Evolutionary conservation across 2,797 vertebrate genomes (phyloP).

Genomic region (Danionella dracula): DNA sequence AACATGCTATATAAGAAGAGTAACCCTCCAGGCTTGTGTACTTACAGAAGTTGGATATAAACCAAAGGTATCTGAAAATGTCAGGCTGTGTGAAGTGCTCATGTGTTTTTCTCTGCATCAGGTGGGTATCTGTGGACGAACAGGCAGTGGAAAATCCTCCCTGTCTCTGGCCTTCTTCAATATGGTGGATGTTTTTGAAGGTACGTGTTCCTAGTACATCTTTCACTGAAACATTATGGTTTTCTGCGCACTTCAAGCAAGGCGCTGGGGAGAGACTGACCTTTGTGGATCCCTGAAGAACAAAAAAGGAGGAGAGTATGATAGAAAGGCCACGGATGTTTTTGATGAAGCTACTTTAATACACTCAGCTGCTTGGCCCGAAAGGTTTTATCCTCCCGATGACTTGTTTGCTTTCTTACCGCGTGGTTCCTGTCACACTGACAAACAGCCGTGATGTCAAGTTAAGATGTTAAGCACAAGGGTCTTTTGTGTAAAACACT

Average conservation of each 20-base stretch:
- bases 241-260: background rate
- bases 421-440: slow-evolving; percentile 39
- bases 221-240: background rate
- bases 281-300: background rate
- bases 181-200: slow-evolving; percentile 98
- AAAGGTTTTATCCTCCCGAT: background rate
- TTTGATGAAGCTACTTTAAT: background rate
- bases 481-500: background rate
- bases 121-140: slow-evolving; percentile 97
- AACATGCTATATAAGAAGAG: background rate
- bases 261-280: background rate
- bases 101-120: slow-evolving; percentile 43
- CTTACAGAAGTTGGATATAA: background rate
- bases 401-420: slow-evolving; percentile 32
- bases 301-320: background rate
- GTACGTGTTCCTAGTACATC: slow-evolving; percentile 54
- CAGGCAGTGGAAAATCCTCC: slow-evolving; percentile 94
- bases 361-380: background rate
- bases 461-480: slow-evolving; percentile 6
- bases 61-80: slow-evolving; percentile 8
- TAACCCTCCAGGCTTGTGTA: slow-evolving; percentile 7
- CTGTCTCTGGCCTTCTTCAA: slow-evolving; percentile 96
- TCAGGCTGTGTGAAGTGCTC: background rate
- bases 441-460: slow-evolving; percentile 38
- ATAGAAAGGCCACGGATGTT: background rate